phyloP scores from a whole-genome alignment of 2,888 invertebrate species.

The Blastobasis adustella region DNA sequence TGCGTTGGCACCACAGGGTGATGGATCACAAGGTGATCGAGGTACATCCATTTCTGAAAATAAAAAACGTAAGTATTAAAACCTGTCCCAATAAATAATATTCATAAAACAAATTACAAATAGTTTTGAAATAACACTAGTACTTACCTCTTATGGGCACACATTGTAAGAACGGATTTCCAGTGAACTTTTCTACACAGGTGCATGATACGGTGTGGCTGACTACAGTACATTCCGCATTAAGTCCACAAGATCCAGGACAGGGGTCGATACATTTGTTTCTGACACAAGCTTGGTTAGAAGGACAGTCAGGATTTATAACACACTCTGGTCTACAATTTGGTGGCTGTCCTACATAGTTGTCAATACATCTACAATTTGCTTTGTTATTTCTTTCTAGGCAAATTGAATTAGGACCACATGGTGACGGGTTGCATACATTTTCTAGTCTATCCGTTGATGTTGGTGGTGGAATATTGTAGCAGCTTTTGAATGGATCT shows the following conservation, averaged over 20 bases:
- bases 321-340: conserved; percentile 89
- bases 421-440: conserved; percentile 86
- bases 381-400: conserved; percentile 78
- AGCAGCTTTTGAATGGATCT: conserved; percentile 86
- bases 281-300: conserved; percentile 85
- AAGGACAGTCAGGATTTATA: conserved; percentile 86
- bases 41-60: conserved; percentile 74
- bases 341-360: conserved; percentile 86
- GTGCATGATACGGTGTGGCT: conserved; percentile 88
- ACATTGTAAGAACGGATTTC: conserved; percentile 89
- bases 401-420: conserved; percentile 88
- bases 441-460: conserved; percentile 31
- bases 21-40: conserved; percentile 83
- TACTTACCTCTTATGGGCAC: conserved; percentile 70
- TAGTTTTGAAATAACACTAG: conserved; percentile 3
- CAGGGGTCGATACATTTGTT: conserved; percentile 89
- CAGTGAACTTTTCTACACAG: conserved; percentile 84
- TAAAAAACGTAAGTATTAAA: conserved; percentile 7
- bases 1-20: conserved; percentile 91
- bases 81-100: neutral
- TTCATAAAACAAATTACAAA: neutral
- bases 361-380: conserved; percentile 84
- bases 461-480: conserved; percentile 61
- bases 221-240: conserved; percentile 86
- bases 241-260: conserved; percentile 86